A percentile compares a stretch with the other conserved stretches of the same genome.
These are phyloP conservation scores for Anthopleura xanthogrammica DNA, from an alignment of 92 coral and sea anemone species.

Conservation along the genomic window DNA sequence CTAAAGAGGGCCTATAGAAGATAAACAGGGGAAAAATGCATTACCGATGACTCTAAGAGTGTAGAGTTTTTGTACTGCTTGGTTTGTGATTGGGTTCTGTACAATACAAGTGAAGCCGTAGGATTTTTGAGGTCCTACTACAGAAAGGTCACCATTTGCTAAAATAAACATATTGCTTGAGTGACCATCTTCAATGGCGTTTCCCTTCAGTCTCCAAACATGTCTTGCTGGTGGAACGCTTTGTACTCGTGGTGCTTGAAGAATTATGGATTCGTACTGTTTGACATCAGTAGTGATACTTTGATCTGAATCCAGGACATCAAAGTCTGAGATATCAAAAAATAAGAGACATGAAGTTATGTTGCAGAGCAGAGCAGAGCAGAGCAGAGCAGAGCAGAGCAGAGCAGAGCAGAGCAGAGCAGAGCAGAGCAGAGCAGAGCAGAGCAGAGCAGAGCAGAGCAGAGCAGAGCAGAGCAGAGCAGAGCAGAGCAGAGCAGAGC, in stretches of 20 bases:
- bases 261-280: slow-evolving; percentile 11
- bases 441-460: no score
- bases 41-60: slow-evolving; percentile 16
- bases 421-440: no score
- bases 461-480: no score
- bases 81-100: slow-evolving; percentile 11
- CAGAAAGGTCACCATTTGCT: slow-evolving; percentile 26
- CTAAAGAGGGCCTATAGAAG: not conserved
- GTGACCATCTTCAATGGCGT: slow-evolving; percentile 26
- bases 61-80: not conserved
- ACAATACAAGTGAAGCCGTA: slow-evolving; percentile 11
- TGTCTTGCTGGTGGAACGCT: slow-evolving; percentile 29
- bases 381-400: no score
- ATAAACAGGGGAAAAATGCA: no score
- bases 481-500: not conserved
- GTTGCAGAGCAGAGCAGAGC: no score
- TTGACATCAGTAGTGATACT: not conserved
- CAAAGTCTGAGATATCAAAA: slow-evolving; percentile 5
- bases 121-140: slow-evolving; percentile 3
- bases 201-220: slow-evolving; percentile 4
- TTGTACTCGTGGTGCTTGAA: slow-evolving; percentile 1
- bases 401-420: no score
- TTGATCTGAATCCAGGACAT: not conserved
- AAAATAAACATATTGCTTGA: slow-evolving; percentile 22
- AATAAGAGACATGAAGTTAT: no score